Percentiles rank a stretch among this genome's conserved stretches.
Conservation (phyloP, 2,113 vertebrate genomes). For the Heloderma charlesbogerti region DNA sequence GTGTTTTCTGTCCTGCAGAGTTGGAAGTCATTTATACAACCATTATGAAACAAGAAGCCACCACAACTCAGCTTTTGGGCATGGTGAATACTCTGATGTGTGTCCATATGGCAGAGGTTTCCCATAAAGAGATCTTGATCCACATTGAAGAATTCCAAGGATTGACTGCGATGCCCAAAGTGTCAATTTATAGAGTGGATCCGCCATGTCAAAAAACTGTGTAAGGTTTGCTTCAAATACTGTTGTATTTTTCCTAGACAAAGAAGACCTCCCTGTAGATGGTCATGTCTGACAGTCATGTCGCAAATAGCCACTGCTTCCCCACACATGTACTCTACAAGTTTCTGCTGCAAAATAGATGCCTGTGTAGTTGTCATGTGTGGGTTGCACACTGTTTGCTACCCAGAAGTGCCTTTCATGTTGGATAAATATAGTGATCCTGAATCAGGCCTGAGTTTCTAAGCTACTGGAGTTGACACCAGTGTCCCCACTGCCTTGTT, state of each 20-base stretch:
- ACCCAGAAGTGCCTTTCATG: background rate
- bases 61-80: background rate
- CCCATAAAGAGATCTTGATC: too few relatives aligned
- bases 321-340: background rate
- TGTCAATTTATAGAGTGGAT: background rate
- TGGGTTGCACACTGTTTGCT: background rate
- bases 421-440: background rate
- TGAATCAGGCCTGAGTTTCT: background rate
- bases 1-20: background rate
- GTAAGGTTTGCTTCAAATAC: background rate
- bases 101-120: background rate
- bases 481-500: slow-evolving; percentile 38
- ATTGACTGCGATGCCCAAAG: too few relatives aligned
- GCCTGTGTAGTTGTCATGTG: too few relatives aligned
- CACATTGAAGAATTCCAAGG: background rate
- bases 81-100: background rate
- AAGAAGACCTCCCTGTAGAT: background rate
- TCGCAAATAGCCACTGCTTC: background rate
- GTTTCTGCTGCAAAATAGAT: background rate
- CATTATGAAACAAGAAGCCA: background rate
- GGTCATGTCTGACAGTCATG: too few relatives aligned
- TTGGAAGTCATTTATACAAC: background rate
- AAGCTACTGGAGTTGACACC: slow-evolving; percentile 66
- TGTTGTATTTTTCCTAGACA: background rate
- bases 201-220: background rate